Evolutionary conservation across 1,140 invertebrate genomes (phyloP), one percentile per base, ranked within the genome.

Genomic region (Ceratosolen solmsi): DNA sequence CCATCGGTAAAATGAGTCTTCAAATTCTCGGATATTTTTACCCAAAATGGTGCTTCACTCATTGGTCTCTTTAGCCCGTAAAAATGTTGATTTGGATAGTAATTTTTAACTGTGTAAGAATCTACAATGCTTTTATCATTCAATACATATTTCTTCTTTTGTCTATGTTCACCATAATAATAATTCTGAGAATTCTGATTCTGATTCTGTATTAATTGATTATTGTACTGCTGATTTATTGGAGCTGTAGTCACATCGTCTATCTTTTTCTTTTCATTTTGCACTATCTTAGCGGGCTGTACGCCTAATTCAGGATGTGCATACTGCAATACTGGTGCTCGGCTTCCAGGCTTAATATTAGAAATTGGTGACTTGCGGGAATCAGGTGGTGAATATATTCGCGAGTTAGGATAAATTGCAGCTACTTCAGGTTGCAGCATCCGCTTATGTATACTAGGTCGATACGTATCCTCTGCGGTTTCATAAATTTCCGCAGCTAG

Each of bases 271-370:
- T 93, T 92, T 79, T 92, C 91, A 84, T 90, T 89, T 75, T 93
- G 93, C 7, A 92, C 86, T 73, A 89, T 87, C 88, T 94, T 95
- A 0, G 94, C 95, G 0, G 94, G 94, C 85, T 96, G 95, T 0
- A 95, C 94, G 9, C 95, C 95, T 1, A 96, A 87, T 84, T 96
- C 95, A 0, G 95, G 95, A 88, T 96, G 95, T 9, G 95, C 95
- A 84, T 96, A 96, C 84, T 96, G 95, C 1, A 96, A 90, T 5
- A 96, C 94, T 0, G 95, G 95, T 27, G 94, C 94, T 70, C 95
- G 90, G 0, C 94, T 94, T 58, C 94, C 94, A 84, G 95, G 93
- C 84, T 95, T 95, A 78, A 95, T 93, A 1, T 90, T 92, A 0
- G 93, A 89, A 0, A 92, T 90, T 0, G 92, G 89, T 54, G 88